Percentiles rank a stretch among this genome's conserved stretches.
Evolutionary conservation across 2,113 vertebrate genomes (phyloP).

Genomic region (Henicopernis longicauda): DNA sequence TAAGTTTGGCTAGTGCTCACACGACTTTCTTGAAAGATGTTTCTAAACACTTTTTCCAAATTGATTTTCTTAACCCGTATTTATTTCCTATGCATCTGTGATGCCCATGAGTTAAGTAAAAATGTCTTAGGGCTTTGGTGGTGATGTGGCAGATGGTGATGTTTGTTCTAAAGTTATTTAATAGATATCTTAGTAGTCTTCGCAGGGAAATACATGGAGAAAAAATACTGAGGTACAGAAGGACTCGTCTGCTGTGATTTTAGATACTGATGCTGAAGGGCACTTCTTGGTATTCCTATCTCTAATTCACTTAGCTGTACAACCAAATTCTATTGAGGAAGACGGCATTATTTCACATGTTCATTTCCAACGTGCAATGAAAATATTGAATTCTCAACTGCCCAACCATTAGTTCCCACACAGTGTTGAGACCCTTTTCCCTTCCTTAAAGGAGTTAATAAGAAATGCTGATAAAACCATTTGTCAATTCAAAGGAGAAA

Average conservation of each 20-base stretch:
- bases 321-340: not conserved
- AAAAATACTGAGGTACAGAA: not conserved
- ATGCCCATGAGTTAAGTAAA: not conserved
- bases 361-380: not conserved
- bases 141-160: not conserved
- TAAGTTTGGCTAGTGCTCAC: constrained; percentile 10
- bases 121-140: not conserved
- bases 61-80: constrained; percentile 1
- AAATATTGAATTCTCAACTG: not conserved
- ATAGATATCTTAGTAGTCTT: not conserved
- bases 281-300: not conserved
- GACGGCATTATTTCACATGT: not conserved
- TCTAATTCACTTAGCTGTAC: not conserved
- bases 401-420: not conserved
- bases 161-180: constrained; percentile 8
- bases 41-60: constrained; percentile 16
- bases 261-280: not conserved
- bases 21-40: not conserved
- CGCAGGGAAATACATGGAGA: not conserved
- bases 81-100: not conserved
- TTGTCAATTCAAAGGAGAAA: not conserved
- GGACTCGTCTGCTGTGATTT: not conserved
- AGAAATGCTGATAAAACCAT: not conserved
- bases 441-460: not conserved
- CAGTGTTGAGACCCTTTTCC: not conserved